Base-by-base conservation (phyloP, 2,888 invertebrate genomes). In the Branchipolynoe longqiensis region DNA sequence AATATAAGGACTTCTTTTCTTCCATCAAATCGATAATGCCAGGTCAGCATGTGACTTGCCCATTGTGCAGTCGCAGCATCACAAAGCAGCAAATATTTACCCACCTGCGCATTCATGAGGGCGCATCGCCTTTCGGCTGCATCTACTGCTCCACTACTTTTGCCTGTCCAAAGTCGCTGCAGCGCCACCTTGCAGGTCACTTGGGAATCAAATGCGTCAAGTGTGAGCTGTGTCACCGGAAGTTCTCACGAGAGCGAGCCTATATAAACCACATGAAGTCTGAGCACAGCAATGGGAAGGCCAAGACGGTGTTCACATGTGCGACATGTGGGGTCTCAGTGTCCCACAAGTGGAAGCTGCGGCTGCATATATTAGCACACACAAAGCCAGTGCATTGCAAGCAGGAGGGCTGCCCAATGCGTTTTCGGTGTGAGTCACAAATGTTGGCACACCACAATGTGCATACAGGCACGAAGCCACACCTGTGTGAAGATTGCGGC, bases 281-380 rank as follows among this genome's bases (percentile, higher is more conserved):
- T 18, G 78, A 64, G 25, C 88, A 88, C 78, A 83, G 58, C 31
- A 74, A 58, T 2, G 14, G 40, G 3, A 58, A 74, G 28, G 33
- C 48, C 8, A 31, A 48, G 48, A 25, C 12, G 58, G 54, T 33
- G 12, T 48, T 69, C 48, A 95, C 96, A 69, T 97, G 97, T 94
- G 96, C 97, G 0, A 96, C 96, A 91, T 97, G 97, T 94, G 96
- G 96, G 91, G 96, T 97, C 93, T 95, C 96, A 2, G 97, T 97
- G 92, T 96, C 97, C n/a, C 85, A 91, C 28, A 88, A 89, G 56
- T 88, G 87, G 56, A 90, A 91, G 82, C 88, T 93, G 25, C 87
- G 85, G 18, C 87, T 88, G 18, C 93, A 93, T 90, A 96, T 96
- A 95, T 96, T 97, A 1, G 96, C 97, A 0, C 97, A 96, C 94